These are phyloP conservation scores for Philopotamus ludificatus DNA, from an alignment of 1,140 invertebrate genomes.

Conservation along the genomic window DNA sequence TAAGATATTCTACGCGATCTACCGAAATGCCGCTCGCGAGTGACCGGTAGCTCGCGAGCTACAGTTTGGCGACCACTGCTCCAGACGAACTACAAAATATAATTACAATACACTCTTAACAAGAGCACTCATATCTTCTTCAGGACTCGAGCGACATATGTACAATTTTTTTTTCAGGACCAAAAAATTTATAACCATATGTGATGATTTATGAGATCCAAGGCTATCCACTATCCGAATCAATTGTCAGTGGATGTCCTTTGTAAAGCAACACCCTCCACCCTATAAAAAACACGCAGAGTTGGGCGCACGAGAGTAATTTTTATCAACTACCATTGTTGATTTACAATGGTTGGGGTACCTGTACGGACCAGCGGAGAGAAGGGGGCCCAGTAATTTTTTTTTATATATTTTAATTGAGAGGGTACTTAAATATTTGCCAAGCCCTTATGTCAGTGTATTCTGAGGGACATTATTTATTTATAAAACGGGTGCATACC, in stretches of 20 bases:
- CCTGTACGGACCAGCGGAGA: not conserved
- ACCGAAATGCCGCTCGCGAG: too few relatives aligned
- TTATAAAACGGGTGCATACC: constrained; percentile 42
- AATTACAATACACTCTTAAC: too few relatives aligned
- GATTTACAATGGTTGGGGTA: constrained; percentile 25
- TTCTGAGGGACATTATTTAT: constrained; percentile 43
- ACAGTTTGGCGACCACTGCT: too few relatives aligned
- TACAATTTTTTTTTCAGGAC: too few relatives aligned
- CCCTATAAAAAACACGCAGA: constrained; percentile 38
- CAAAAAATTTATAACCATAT: constrained; percentile 32
- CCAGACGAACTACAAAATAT: too few relatives aligned
- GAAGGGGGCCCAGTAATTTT: constrained; percentile 37
- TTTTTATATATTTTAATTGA: constrained; percentile 42
- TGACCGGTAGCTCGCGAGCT: too few relatives aligned
- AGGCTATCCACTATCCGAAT: constrained; percentile 32
- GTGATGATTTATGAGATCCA: constrained; percentile 31
- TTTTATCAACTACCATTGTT: constrained; percentile 43
- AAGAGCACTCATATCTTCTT: too few relatives aligned
- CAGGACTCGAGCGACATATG: too few relatives aligned
- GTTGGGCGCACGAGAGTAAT: constrained; percentile 39
- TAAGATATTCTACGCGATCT: too few relatives aligned
- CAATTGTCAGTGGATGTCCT: constrained; percentile 40
- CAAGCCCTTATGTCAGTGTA: constrained; percentile 42
- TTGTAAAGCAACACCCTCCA: constrained; percentile 38
- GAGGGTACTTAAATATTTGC: constrained; percentile 43